Conservation (phyloP, 1,140 invertebrate genomes). For the Cepaea nemoralis region DNA sequence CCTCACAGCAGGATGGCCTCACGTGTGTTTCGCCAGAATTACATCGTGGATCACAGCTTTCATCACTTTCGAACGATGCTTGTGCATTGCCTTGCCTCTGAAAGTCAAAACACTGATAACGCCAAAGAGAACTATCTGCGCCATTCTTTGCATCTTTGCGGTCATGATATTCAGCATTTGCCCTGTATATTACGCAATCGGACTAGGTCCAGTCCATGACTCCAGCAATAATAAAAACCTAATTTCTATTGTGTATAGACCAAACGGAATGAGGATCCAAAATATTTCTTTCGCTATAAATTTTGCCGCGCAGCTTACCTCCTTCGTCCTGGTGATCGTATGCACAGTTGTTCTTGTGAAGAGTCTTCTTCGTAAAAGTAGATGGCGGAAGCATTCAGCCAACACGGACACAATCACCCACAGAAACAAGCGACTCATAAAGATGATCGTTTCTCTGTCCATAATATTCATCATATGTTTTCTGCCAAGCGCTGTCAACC, state of each 20-base stretch:
- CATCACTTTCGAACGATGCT: conserved; percentile 16
- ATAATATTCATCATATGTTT: conserved; percentile 22
- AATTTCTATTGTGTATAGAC: background rate
- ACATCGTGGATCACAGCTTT: conserved; percentile 17
- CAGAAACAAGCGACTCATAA: background rate
- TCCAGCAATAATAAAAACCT: background rate
- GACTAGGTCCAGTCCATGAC: background rate
- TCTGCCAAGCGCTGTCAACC: conserved; percentile 22
- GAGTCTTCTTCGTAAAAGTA: background rate
- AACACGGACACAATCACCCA: background rate
- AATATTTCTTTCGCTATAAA: background rate
- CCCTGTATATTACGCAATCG: conserved; percentile 2
- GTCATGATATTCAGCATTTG: background rate
- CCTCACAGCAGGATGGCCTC: conserved; percentile 2
- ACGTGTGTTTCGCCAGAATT: background rate
- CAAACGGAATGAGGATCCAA: background rate
- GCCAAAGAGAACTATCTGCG: background rate
- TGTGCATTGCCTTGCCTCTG: conserved; percentile 6
- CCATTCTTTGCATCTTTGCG: background rate
- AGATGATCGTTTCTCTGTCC: conserved; percentile 4
- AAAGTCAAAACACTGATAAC: conserved; percentile 12
- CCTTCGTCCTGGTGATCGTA: background rate
- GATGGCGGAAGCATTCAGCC: background rate
- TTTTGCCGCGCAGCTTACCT: background rate
- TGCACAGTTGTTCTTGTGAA: background rate